phyloP scores from a whole-genome alignment of 2,797 vertebrate species.

The Hybognathus amarus region DNA sequence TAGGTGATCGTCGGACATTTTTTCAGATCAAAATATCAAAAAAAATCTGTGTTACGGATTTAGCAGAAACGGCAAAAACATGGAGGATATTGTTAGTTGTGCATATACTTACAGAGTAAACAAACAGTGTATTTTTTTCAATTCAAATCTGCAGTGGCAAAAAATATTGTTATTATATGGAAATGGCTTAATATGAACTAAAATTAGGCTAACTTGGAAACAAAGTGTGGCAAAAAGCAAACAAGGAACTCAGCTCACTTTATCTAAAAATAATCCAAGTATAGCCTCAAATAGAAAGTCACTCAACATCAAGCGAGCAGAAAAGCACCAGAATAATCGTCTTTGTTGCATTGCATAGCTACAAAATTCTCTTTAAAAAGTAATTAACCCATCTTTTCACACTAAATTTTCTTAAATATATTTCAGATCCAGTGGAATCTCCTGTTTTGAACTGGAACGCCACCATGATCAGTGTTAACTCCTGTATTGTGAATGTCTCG shows the following conservation, averaged over 20 bases:
- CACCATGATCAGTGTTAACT: neutral
- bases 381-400: neutral
- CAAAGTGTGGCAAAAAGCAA: neutral
- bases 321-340: neutral
- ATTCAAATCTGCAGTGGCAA: neutral
- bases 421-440: slow-evolving; percentile 45
- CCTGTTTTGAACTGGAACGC: neutral
- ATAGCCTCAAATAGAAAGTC: neutral
- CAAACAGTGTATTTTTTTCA: neutral
- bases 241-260: neutral
- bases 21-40: neutral
- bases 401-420: neutral
- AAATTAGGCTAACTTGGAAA: neutral
- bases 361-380: neutral
- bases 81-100: neutral
- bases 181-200: neutral
- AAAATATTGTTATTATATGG: neutral
- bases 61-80: neutral
- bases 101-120: neutral
- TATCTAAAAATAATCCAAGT: neutral
- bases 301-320: neutral
- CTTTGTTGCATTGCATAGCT: neutral
- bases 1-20: slow-evolving; percentile 45
- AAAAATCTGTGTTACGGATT: neutral
- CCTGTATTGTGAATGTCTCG: slow-evolving; percentile 30